Evolutionary conservation across 2,797 vertebrate genomes (phyloP), one percentile per base, ranked within the genome.

Genomic region (Trematomus bernacchii): DNA sequence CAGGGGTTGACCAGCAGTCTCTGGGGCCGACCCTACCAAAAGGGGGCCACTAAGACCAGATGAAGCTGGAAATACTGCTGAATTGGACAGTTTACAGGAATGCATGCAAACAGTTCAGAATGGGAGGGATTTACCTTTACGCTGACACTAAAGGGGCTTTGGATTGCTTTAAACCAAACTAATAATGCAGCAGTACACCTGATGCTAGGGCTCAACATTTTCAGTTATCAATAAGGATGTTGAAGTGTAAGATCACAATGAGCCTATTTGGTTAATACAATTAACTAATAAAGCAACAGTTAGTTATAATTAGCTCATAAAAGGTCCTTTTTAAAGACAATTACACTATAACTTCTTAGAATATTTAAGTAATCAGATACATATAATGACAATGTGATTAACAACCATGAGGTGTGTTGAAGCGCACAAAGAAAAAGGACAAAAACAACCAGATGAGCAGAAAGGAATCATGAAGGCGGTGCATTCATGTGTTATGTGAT

Each of bases 401-500:
- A 74, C 70, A 58, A 27, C 59, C 30, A 16, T 14, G 42, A 46
- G 53, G 60, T 65, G 44, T 15, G 40, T 0, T 21, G 5, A 33
- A 21, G 43, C 63, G 48, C 3, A 11, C 30, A 6, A 27, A 19
- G 42, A 70, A 7, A 7, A 18, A 63, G 43, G 50, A 71, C 37
- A 54, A 2, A 71, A 64, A 83, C 33, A 77, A 55, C 46, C 60
- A 60, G 61, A 75, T 72, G 59, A 83, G 60, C 75, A 78, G 33
- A 66, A 62, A 74, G 63, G 53, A 70, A 68, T 77, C 67, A 73
- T n/a, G 21, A 81, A 68, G 70, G 82, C 63, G 5, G 73, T 43
- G 66, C 66, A 61, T 66, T 71, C 70, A 54, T 59, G 80, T 87
- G 84, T 83, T 81, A 85, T 82, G 90, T 86, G 90, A 91, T 89